Percentiles rank a stretch among this genome's conserved stretches.
Conservation (phyloP, 1,140 invertebrate species). For the Drosophila guanche region DNA sequence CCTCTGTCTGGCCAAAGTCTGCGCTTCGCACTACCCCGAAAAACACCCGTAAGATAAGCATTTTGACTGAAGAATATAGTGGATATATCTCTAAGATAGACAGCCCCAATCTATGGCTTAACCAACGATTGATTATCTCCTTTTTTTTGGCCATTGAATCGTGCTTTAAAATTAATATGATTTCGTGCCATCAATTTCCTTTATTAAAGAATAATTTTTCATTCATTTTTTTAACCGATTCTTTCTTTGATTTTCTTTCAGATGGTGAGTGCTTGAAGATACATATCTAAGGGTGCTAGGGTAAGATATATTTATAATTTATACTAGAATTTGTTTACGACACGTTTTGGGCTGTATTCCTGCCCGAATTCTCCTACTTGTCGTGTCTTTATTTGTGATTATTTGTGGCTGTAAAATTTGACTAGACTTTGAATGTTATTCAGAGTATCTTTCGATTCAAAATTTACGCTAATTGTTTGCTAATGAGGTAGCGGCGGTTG, state of each 20-base stretch:
- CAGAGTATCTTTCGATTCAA: conserved; percentile 34
- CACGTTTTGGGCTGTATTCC: no score
- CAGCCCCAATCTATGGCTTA: conserved; percentile 5
- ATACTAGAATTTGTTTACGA: no score
- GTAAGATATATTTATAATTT: no score
- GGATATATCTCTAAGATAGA: no score
- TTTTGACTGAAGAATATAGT: no score
- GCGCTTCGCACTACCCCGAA: conserved; percentile 14
- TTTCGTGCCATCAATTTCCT: no score
- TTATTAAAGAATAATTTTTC: no score
- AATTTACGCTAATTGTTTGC: conserved; percentile 73
- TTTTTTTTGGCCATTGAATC: conserved; percentile 2
- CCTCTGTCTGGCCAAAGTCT: conserved; percentile 53
- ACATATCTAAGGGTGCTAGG: no score
- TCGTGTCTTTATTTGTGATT: conserved; percentile 10
- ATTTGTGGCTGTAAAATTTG: conserved; percentile 57
- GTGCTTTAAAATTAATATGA: background rate
- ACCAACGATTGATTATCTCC: conserved; percentile 16
- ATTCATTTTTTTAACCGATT: no score
- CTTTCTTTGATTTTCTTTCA: no score
- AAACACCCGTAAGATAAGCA: conserved; percentile 6
- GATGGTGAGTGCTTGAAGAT: no score
- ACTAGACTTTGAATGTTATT: conserved; percentile 44
- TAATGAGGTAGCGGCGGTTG: conserved; percentile 80
- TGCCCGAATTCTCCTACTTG: no score